Base-by-base conservation (phyloP, 2,113 vertebrate species). In the Epinephelus lanceolatus region DNA sequence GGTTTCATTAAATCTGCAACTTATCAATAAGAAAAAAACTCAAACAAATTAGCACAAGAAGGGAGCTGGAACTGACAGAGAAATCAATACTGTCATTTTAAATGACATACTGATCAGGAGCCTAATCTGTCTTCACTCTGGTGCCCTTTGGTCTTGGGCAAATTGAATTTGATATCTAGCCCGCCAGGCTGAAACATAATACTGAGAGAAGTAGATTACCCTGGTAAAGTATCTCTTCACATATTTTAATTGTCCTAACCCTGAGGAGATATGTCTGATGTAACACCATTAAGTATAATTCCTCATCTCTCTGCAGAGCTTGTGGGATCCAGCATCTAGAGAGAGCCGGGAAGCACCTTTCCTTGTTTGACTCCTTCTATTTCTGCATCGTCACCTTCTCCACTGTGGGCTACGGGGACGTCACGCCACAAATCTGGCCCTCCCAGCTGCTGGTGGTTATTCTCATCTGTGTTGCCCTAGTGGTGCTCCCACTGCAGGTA, bases 301-400 rank as follows among this genome's bases (percentile, higher is more conserved):
- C 10, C 12, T 56, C 9, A 3, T 91, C 53, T 91, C 56, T 89
- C 42, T 40, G 33, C 90, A 96, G 96, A 80, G 94, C 95, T 12
- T 99, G 98, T 2, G 98, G 98, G 62, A 98, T 99, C 91, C 98
- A 99, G 93, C 98, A 99, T 56, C 94, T 99, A 45, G 98, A 99
- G 94, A 93, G 98, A 27, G 98, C 98, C 0, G 98, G 98, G 0
- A 98, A 97, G 83, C 96, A 96, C 90, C 95, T 99, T 76, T 94
- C 96, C 9, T 93, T 99, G 72, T 99, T 99, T 84, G 98, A 98
- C 19, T 96, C 98, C 0, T 97, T 99, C 87, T 99, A 99, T 81
- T 99, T 99, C 95, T 99, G 98, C 96, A 99, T 99, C 1, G 98
- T 99, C 86, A 99, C 98, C 63, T 99, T 99, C 94, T 99, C 98